phyloP scores from a whole-genome alignment of 2,113 vertebrate genomes.

The Trichechus manatus region DNA sequence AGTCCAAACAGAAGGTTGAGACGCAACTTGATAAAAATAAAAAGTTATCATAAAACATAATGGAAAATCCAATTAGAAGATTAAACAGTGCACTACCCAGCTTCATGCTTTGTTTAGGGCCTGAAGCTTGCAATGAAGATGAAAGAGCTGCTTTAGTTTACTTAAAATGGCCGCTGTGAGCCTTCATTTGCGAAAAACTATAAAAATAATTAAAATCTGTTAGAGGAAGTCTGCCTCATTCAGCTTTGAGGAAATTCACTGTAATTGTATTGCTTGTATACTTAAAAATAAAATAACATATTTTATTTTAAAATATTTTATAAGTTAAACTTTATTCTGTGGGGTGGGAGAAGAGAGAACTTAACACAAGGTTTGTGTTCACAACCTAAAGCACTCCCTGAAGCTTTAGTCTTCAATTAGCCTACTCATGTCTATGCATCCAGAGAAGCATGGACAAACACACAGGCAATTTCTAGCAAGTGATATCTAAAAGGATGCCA shows the following conservation, averaged over 20 bases:
- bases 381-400: not conserved
- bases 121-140: slow-evolving; percentile 77
- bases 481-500: not conserved
- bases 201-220: slow-evolving; percentile 74
- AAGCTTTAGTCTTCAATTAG: not conserved
- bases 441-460: not conserved
- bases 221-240: slow-evolving; percentile 46
- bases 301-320: slow-evolving; percentile 61
- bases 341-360: not conserved
- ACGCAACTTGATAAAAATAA: slow-evolving; percentile 84
- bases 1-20: slow-evolving; percentile 84
- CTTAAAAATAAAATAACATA: slow-evolving; percentile 63
- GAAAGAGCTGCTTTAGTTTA: slow-evolving; percentile 68
- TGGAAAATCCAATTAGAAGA: slow-evolving; percentile 85
- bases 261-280: not conserved
- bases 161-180: slow-evolving; percentile 64
- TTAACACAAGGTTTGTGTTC: slow-evolving; percentile 10
- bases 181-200: slow-evolving; percentile 67
- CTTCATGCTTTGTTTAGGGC: slow-evolving; percentile 81
- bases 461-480: not conserved
- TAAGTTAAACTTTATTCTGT: slow-evolving; percentile 58
- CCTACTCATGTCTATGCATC: not conserved
- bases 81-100: slow-evolving; percentile 83
- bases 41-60: slow-evolving; percentile 85
- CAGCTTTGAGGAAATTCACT: slow-evolving; percentile 44